These are phyloP conservation scores for Sthenelais limicola DNA, from an alignment of 2,888 invertebrate genomes.

Conservation along the genomic window DNA sequence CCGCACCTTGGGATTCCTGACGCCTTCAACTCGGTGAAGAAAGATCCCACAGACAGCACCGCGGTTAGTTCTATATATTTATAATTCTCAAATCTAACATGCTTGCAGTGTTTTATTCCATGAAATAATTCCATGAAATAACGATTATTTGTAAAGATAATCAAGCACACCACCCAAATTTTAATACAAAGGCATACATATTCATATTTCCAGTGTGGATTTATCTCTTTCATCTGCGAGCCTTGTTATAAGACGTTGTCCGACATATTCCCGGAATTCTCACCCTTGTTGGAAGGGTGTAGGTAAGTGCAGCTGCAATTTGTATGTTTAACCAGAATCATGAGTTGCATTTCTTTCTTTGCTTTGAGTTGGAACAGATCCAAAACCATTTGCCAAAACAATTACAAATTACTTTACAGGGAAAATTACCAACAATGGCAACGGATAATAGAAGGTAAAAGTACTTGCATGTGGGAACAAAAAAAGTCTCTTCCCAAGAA, in stretches of 20 bases:
- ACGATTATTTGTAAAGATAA: too few relatives aligned
- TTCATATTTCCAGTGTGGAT: slow-evolving; percentile 47
- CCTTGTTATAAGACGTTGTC: slow-evolving; percentile 49
- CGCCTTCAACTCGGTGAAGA: too few relatives aligned
- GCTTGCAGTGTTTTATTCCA: too few relatives aligned
- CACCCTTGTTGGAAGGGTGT: slow-evolving; percentile 44
- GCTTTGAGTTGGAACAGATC: background rate
- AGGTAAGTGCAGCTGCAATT: slow-evolving; percentile 26
- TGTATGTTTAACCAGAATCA: background rate
- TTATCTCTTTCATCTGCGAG: slow-evolving; percentile 50
- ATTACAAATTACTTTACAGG: slow-evolving; percentile 28
- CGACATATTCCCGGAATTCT: slow-evolving; percentile 48
- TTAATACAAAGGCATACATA: too few relatives aligned
- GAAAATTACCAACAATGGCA: slow-evolving; percentile 44
- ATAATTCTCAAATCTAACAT: too few relatives aligned
- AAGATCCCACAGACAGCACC: too few relatives aligned
- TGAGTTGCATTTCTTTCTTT: too few relatives aligned
- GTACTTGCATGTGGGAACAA: slow-evolving; percentile 41
- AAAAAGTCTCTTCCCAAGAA: slow-evolving; percentile 5
- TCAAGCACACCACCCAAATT: too few relatives aligned
- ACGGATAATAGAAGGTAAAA: slow-evolving; percentile 40
- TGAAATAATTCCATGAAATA: too few relatives aligned
- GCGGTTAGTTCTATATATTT: too few relatives aligned
- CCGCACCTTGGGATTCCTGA: too few relatives aligned
- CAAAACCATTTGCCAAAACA: background rate